A percentile compares a stretch with the other conserved stretches of the same genome.
Evolutionary conservation across 30 jellyfish, hydroid and myxozoan species (phyloP).

Genomic region (Turritopsis dohrnii): DNA sequence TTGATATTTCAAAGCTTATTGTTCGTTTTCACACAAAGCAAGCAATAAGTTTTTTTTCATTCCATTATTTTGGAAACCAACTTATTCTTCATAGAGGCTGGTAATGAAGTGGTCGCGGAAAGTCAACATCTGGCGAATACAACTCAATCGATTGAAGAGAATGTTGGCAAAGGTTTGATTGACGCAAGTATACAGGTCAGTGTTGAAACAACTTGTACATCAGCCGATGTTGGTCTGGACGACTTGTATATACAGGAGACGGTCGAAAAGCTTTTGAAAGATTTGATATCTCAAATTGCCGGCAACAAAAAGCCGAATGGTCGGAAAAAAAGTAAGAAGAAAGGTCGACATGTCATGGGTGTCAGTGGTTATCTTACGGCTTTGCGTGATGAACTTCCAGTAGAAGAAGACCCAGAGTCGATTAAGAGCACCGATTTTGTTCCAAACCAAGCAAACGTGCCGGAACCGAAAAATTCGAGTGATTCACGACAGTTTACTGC

Average conservation of each 20-base stretch:
- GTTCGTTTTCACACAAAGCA: no score
- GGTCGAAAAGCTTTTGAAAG: background rate
- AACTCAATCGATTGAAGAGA: background rate
- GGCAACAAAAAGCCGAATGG: background rate
- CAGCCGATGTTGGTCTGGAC: background rate
- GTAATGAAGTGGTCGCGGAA: background rate
- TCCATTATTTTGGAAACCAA: no score
- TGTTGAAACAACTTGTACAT: background rate
- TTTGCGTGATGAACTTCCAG: background rate
- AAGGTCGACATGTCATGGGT: background rate
- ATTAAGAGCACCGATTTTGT: background rate
- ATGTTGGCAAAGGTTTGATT: background rate
- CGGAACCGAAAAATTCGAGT: background rate
- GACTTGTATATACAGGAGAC: background rate
- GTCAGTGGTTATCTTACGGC: background rate
- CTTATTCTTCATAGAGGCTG: background rate
- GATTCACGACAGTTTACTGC: background rate
- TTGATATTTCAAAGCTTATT: no score
- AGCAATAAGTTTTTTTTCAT: background rate
- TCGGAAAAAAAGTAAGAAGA: background rate
- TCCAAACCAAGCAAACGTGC: background rate
- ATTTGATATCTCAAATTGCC: background rate
- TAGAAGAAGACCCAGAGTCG: background rate
- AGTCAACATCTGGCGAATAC: background rate
- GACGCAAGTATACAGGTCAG: background rate